phyloP scores from a whole-genome alignment of 1,140 invertebrate genomes.

The Macrosteles quadrilineatus region DNA sequence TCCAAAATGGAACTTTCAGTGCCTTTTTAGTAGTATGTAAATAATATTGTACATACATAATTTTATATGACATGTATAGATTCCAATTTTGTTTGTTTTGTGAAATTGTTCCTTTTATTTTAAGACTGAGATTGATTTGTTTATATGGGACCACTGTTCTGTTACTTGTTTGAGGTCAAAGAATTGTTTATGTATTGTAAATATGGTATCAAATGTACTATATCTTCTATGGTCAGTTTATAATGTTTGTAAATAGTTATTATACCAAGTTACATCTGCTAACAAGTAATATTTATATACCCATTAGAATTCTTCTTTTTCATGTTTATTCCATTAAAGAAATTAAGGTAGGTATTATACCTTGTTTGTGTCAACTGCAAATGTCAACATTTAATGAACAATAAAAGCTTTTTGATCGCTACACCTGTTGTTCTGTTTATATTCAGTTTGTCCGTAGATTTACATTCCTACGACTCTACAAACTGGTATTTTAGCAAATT shows the following conservation, averaged over 20 bases:
- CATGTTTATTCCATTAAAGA: slow-evolving; percentile 17
- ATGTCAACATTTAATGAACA: slow-evolving; percentile 3
- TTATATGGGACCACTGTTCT: slow-evolving; percentile 10
- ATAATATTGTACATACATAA: slow-evolving; percentile 17
- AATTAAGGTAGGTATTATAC: background rate
- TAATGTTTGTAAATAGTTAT: slow-evolving; percentile 1
- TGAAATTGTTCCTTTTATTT: slow-evolving; percentile 20
- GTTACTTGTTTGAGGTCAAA: background rate
- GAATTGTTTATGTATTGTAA: background rate
- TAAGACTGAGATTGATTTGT: slow-evolving; percentile 23
- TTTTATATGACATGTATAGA: slow-evolving; percentile 4
- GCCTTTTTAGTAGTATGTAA: slow-evolving; percentile 7
- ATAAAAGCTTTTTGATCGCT: slow-evolving; percentile 23
- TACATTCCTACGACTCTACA: no score
- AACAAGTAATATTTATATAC: slow-evolving; percentile 24
- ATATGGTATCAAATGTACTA: slow-evolving; percentile 11
- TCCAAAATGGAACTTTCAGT: slow-evolving; percentile 24
- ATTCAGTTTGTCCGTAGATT: no score
- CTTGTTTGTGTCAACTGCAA: slow-evolving; percentile 12
- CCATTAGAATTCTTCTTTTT: slow-evolving; percentile 12
- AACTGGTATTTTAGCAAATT: no score
- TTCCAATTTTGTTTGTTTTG: background rate
- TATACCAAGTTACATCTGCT: background rate
- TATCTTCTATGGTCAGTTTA: background rate
- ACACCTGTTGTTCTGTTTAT: no score